phyloP scores from a whole-genome alignment of 2,113 vertebrate genomes.

The Dromaius novaehollandiae region DNA sequence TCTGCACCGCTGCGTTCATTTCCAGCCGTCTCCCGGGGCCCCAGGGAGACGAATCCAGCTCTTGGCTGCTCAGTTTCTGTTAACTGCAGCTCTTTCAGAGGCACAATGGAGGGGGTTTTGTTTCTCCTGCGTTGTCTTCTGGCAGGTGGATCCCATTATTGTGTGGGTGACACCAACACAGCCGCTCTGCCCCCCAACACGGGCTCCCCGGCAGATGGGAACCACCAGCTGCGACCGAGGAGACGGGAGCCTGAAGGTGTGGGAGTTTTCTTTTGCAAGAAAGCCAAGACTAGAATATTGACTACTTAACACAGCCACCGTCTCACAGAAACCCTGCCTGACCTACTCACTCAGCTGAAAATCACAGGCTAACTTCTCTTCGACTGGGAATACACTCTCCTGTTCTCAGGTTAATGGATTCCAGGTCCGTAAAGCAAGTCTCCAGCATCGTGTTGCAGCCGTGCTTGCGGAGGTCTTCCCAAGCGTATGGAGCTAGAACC shows the following conservation, averaged over 20 bases:
- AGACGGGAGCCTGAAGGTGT: background rate
- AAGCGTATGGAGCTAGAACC: background rate
- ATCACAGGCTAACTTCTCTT: background rate
- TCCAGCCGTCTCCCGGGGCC: background rate
- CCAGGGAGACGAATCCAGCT: background rate
- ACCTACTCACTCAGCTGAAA: background rate
- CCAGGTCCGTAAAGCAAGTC: background rate
- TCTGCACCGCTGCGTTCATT: background rate
- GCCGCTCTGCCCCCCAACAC: background rate
- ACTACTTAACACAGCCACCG: background rate
- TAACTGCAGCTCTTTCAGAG: constrained; percentile 49
- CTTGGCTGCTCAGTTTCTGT: background rate
- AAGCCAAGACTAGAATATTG: background rate
- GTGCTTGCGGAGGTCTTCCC: background rate
- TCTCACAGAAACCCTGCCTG: background rate
- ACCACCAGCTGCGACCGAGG: background rate
- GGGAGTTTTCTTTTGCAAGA: background rate
- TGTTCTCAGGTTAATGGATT: background rate
- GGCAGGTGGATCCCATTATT: constrained; percentile 61
- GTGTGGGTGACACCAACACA: background rate
- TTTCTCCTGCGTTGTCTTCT: constrained; percentile 1
- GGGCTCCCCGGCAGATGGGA: background rate
- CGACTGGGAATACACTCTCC: background rate
- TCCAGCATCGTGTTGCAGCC: background rate
- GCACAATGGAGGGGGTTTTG: background rate